These are phyloP conservation scores for Prorops nasuta DNA, from an alignment of 1,140 invertebrate genomes.

Conservation along the genomic window DNA sequence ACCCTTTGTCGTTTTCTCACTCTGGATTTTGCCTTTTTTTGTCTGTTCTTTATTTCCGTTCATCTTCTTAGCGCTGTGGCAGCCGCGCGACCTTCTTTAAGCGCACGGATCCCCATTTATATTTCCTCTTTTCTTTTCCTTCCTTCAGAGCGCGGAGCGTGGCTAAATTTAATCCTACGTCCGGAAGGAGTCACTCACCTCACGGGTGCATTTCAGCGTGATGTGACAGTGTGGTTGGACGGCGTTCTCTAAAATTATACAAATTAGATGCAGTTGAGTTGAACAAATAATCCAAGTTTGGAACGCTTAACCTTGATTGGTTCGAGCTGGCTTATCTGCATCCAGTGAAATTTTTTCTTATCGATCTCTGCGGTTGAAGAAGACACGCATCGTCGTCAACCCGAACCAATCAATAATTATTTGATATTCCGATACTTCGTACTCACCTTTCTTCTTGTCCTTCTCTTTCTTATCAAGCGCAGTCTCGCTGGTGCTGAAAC, in stretches of 20 bases:
- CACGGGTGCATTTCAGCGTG: conserved; percentile 85
- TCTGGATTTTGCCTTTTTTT: too few species aligned
- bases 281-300: too few species aligned
- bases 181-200: conserved; percentile 65
- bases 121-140: conserved; percentile 20
- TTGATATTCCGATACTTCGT: too few species aligned
- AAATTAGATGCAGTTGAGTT: too few species aligned
- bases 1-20: too few species aligned
- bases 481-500: conserved; percentile 47
- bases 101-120: too few species aligned
- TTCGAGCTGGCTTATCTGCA: too few species aligned
- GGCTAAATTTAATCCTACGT: conserved; percentile 39
- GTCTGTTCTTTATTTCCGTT: neutral
- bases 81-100: conserved; percentile 14
- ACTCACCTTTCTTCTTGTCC: conserved; percentile 52
- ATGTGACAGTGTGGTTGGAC: conserved; percentile 90
- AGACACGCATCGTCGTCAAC: too few species aligned
- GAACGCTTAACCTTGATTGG: too few species aligned
- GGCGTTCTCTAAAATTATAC: conserved; percentile 53
- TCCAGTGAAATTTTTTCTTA: too few species aligned
- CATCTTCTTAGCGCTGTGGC: conserved; percentile 13
- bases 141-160: conserved; percentile 22
- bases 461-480: conserved; percentile 52
- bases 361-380: too few species aligned
- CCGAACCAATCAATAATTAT: too few species aligned